phyloP scores from a whole-genome alignment of 2,888 invertebrate genomes.

The Melanotus villosus region DNA sequence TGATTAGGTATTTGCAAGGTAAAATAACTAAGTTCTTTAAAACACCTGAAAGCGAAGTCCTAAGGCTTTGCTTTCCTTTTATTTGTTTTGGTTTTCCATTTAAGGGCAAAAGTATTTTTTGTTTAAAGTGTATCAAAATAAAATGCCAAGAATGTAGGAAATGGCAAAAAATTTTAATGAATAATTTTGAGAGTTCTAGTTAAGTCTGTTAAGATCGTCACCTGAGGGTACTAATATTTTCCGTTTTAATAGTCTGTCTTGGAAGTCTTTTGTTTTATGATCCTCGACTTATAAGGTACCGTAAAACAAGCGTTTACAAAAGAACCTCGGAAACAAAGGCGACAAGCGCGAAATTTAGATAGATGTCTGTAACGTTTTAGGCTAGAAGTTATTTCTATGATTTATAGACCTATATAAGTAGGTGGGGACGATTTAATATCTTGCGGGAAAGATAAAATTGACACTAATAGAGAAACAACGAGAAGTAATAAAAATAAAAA shows the following conservation, averaged over 20 bases:
- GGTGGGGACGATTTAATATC: conserved; percentile 4
- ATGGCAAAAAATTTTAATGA: too few species aligned
- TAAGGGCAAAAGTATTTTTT: too few species aligned
- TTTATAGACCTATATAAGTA: conserved; percentile 24
- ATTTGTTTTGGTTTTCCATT: too few species aligned
- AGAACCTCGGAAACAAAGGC: conserved; percentile 19
- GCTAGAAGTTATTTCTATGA: conserved; percentile 26
- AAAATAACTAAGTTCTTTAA: too few species aligned
- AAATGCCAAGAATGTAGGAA: too few species aligned
- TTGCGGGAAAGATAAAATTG: not conserved
- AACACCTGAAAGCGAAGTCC: too few species aligned
- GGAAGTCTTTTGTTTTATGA: conserved; percentile 14
- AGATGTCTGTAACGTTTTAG: conserved; percentile 17
- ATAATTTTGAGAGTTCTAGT: too few species aligned
- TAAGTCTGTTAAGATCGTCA: not conserved
- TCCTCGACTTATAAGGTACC: conserved; percentile 21
- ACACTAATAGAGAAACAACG: not conserved
- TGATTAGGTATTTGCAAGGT: too few species aligned
- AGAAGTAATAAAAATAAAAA: too few species aligned
- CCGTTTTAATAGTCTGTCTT: not conserved
- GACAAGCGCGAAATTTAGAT: conserved; percentile 37
- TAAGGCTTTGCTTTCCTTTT: too few species aligned
- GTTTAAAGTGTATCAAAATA: too few species aligned
- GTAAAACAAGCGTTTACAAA: conserved; percentile 15
- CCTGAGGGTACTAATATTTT: not conserved